Evolutionary conservation across 2,113 vertebrate genomes (phyloP), one percentile per base, ranked within the genome.

Genomic region (Pogonocichla stellata): DNA sequence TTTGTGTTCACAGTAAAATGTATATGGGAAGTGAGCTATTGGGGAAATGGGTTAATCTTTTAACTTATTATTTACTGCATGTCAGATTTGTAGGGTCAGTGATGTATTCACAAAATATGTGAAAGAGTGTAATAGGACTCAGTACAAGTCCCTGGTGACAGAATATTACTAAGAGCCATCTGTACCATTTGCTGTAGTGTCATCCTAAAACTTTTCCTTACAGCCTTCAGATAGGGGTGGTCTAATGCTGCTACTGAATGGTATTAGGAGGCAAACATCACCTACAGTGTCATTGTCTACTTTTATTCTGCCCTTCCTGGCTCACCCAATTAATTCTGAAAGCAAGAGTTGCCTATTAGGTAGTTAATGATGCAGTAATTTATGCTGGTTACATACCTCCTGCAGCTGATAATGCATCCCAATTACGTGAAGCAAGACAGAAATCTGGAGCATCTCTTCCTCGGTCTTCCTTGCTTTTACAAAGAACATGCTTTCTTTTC

Each of bases 331-430:
- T 95, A 85, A 94, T 88, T 83, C 57, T 81, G 38, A 92, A 61
- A 78, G 71, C 45, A 81, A 60, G 61, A 93, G 75, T 86, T 93
- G 89, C 62, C 33, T 71, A 33, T 84, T 90, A 91, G 69, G 47
- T 78, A 80, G 82, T 72, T 91, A 88, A 88, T 70, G 74, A 90
- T 69, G 42, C 29, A 75, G 48, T 86, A 79, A 79, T 93, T 82
- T 92, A 79, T 88, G 82, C 82, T 95, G 70, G 69, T 70, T 87
- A 62, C 6, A 0, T 90, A 74, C 75, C 82, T 95, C 75, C 92
- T 65, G 70, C 61, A 80, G 82, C 62, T 90, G 60, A 51, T 51
- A 80, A 34, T 29, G 29, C 86, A 90, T 96, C 74, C 48, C 78
- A 80, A 53, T 91, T 90, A 72, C 0, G 0, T 66, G 69, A 81